Percentiles rank a stretch among this genome's conserved stretches.
Conservation (phyloP, 2,797 vertebrate genomes). For the Hirundo rustica region DNA sequence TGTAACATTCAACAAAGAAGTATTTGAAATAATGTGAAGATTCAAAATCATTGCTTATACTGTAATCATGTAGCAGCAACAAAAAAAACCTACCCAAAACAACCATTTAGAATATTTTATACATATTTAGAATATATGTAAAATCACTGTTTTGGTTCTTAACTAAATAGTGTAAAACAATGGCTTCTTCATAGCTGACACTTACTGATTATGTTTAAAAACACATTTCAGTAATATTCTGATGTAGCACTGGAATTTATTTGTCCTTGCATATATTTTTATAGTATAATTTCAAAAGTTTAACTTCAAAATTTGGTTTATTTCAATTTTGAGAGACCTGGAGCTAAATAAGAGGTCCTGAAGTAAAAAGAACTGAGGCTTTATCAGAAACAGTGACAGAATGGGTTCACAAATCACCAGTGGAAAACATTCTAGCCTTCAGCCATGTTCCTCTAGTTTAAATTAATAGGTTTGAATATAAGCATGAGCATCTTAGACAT, state of each 20-base stretch:
- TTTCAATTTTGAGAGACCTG: neutral
- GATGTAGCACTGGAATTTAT: neutral
- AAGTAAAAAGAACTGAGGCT: neutral
- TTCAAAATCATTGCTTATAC: neutral
- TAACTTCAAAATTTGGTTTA: neutral
- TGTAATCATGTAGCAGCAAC: neutral
- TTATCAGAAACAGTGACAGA: neutral
- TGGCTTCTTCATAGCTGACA: neutral
- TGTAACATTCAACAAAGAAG: neutral
- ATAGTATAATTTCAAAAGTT: neutral
- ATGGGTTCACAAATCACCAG: neutral
- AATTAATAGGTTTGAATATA: neutral
- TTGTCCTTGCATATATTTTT: neutral
- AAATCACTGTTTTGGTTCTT: neutral
- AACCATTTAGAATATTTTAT: neutral
- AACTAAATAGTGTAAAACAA: neutral
- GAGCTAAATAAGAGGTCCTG: neutral
- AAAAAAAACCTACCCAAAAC: neutral
- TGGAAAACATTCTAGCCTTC: neutral
- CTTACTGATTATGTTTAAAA: neutral
- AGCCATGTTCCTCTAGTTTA: neutral
- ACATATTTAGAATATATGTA: neutral
- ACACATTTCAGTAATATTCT: neutral
- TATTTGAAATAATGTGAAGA: neutral
- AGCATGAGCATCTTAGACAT: neutral